These are phyloP conservation scores for Tychaedon coryphoeus DNA, from an alignment of 2,113 vertebrate genomes.

Conservation along the genomic window DNA sequence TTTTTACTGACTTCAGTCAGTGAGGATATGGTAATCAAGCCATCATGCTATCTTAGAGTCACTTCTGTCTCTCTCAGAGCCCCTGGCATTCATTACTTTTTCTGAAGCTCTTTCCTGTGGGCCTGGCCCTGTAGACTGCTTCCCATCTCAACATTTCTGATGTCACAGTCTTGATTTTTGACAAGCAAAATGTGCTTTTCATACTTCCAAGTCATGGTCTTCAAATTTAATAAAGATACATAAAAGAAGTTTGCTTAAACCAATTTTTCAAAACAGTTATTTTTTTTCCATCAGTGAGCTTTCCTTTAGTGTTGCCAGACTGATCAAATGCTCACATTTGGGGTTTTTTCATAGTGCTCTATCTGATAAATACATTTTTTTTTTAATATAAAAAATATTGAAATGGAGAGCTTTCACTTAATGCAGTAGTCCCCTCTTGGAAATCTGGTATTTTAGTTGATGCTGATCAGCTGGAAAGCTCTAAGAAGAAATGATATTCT, in stretches of 20 bases:
- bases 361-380: not conserved
- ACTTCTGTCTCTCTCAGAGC: not conserved
- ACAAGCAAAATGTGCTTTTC: not conserved
- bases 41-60: not conserved
- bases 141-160: not conserved
- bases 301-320: not conserved
- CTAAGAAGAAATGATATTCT: not conserved
- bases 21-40: not conserved
- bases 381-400: not conserved
- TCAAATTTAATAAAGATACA: not conserved
- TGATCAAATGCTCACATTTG: not conserved
- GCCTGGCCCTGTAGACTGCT: not conserved
- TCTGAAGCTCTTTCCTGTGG: not conserved
- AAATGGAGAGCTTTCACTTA: not conserved
- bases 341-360: accelerated
- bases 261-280: not conserved
- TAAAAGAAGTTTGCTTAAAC: not conserved
- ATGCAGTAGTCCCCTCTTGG: not conserved
- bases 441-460: not conserved
- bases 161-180: not conserved
- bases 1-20: not conserved
- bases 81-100: not conserved
- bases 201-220: not conserved
- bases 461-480: not conserved
- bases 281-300: not conserved